Base-by-base conservation (phyloP, 2,888 invertebrate genomes). In the Thecophora atra region DNA sequence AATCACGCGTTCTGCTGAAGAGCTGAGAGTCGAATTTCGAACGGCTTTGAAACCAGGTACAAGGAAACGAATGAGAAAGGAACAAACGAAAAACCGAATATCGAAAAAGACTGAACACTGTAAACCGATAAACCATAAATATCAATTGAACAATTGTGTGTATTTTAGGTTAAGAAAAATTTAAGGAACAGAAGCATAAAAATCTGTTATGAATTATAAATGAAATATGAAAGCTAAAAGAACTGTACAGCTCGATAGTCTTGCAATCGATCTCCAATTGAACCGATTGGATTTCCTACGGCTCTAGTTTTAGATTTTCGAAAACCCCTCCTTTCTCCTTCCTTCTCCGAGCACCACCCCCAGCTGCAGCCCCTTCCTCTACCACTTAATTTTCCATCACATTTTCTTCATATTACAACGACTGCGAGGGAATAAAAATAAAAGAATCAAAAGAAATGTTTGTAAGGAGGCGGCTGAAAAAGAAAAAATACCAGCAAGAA, bases 401-500 rank as follows among this genome's bases (percentile, higher is more conserved):
- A 47, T 47, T 47, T 47, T n/a, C 47, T 11, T 11, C 13, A 17
- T 7, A 47, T 17, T 47, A n/a, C 47, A 11, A 7, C n/a, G 6
- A 17, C 47, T 47, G 4, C 47, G 6, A 11, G n/a, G 26, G 63
- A 70, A 51, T n/a, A n/a, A n/a, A n/a, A n/a, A 5, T 47, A 24
- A 8, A 62, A 1, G 54, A 68, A 37, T 7, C 56, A 47, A 54
- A 56, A 21, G 42, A 24, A 28, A 26, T 21, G 66, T 72, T 72
- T 63, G 66, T 62, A 71, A 71, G 67, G 71, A 70, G 67, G 70
- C 52, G 71, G 56, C 63, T 76, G 77, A 78, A 76, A 75, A n/a
- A 8, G 11, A 15, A 44, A 2, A 54, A 51, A 24, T 44, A 28
- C 26, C 19, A 15, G 8, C 7, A 58, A 51, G 42, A 13, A 63